These are phyloP conservation scores for Porites rus DNA, from an alignment of 92 coral and sea anemone genomes.

Conservation along the genomic window DNA sequence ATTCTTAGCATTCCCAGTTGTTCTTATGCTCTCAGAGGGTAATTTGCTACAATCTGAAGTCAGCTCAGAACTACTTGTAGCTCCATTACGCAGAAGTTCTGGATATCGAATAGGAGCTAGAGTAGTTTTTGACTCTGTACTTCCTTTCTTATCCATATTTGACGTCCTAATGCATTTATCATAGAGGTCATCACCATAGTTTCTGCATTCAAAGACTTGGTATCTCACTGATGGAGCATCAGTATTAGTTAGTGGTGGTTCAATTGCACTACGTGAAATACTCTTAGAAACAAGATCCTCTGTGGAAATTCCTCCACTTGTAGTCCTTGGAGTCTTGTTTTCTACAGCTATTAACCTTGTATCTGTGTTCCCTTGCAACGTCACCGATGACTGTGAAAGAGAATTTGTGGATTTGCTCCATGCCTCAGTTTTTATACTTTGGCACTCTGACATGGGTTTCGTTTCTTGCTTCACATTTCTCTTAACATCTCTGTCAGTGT, in stretches of 20 bases:
- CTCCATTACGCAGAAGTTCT: conserved; percentile 41
- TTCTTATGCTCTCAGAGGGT: not conserved
- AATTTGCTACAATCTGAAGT: not conserved
- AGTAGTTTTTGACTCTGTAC: conserved; percentile 35
- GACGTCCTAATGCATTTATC: conserved; percentile 47
- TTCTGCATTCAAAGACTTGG: conserved; percentile 81
- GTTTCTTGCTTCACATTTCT: not conserved
- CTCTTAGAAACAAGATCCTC: conserved; percentile 85
- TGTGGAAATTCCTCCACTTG: conserved; percentile 51
- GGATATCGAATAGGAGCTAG: conserved; percentile 78
- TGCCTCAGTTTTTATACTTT: conserved; percentile 7
- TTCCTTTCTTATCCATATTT: conserved; percentile 42
- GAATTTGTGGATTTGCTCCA: not conserved
- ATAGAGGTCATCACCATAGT: conserved; percentile 84
- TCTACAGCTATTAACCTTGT: conserved; percentile 12
- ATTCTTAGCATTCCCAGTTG: conserved; percentile 5
- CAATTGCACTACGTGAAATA: conserved; percentile 76
- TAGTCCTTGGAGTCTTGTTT: conserved; percentile 2
- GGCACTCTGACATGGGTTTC: not conserved
- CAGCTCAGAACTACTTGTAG: not conserved
- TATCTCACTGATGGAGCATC: conserved; percentile 85
- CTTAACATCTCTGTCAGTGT: not conserved
- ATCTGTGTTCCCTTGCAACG: conserved; percentile 2
- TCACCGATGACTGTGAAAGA: conserved; percentile 1
- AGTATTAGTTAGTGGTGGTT: conserved; percentile 81